Evolutionary conservation across 1,140 invertebrate species (phyloP), one percentile per base, ranked within the genome.

Genomic region (Aricia agestis): DNA sequence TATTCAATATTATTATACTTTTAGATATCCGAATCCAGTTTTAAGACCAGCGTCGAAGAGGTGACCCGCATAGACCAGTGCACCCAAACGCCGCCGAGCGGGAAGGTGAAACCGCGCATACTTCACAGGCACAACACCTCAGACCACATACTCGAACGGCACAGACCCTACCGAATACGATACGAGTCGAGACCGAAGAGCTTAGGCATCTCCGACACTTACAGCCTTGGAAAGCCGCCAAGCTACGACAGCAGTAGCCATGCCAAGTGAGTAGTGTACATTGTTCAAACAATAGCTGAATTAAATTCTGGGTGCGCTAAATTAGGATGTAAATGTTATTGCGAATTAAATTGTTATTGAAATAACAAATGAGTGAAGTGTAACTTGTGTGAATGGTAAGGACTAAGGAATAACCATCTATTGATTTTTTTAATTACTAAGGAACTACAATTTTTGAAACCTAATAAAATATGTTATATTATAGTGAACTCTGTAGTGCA

Each of bases 121-220:
- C 80, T 91, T n/a, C 87, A 89, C 80, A 84, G 87, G 78, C 87
- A 84, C 77, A 83, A 91, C 82, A 91, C 89, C n/a, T 80, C 82
- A 61, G 89, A 91, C 72, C 89, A 89, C 75, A 72, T 91, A 66
- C 87, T 84, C 82, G 86, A 89, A 31, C 77, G 82, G 32, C 80
- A 81, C 66, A 81, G 82, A 69, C 78, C 77, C 1, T 75, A 86
- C 73, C 78, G 81, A 17, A 65, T 71, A 68, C 80, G 78, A 70
- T 81, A 82, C 67, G 80, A 87, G 11, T 66, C 66, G n/a, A 69
- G 85, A 61, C 85, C 83, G 10, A 87, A 86, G 75, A 84, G 84
- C 67, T 73, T 91, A 61, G 85, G 82, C 4, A 74, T 87, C 41
- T 83, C 83, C 69, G 87, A 89, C 63, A 83, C 87, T 0, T 87